Conservation (phyloP, 2,113 vertebrate genomes). For the Solea solea region DNA sequence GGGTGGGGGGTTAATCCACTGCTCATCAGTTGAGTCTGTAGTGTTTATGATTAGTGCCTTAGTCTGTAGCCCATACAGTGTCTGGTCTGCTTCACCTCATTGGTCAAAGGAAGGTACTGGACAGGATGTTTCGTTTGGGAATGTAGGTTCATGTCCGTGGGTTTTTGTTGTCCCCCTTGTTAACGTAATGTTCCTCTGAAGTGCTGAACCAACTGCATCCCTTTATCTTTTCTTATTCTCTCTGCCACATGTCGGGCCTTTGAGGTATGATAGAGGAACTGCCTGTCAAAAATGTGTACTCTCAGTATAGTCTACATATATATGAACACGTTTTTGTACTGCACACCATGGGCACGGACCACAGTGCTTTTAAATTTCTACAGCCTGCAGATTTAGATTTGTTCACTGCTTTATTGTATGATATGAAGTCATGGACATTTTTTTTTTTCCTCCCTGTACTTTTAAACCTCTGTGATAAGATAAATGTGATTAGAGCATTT, state of each 20-base stretch:
- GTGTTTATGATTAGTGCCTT: constrained; percentile 81
- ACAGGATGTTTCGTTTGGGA: constrained; percentile 15
- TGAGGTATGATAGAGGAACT: constrained; percentile 29
- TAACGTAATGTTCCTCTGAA: constrained; percentile 46
- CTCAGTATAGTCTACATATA: constrained; percentile 43
- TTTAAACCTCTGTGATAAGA: constrained; percentile 49
- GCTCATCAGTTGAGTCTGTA: constrained; percentile 68
- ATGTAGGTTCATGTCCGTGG: constrained; percentile 37
- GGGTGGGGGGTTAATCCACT: constrained; percentile 1
- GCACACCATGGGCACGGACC: constrained; percentile 74
- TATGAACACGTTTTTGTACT: constrained; percentile 69
- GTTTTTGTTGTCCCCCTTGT: constrained; percentile 26
- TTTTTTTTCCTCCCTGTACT: constrained; percentile 47
- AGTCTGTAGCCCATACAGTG: constrained; percentile 72
- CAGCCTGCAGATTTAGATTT: constrained; percentile 24
- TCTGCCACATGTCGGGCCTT: constrained; percentile 50
- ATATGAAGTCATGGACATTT: constrained; percentile 45
- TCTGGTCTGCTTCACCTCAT: constrained; percentile 59
- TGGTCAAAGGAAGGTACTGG: constrained; percentile 47
- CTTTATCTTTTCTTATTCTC: constrained; percentile 21
- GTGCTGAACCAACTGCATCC: constrained; percentile 47
- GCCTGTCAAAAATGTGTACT: constrained; percentile 57
- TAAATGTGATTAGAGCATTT: constrained; percentile 61
- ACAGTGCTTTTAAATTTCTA: constrained; percentile 60
- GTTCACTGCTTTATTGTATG: constrained; percentile 48